Conservation (phyloP, 2,113 vertebrate species). For the Paratilapia polleni region DNA sequence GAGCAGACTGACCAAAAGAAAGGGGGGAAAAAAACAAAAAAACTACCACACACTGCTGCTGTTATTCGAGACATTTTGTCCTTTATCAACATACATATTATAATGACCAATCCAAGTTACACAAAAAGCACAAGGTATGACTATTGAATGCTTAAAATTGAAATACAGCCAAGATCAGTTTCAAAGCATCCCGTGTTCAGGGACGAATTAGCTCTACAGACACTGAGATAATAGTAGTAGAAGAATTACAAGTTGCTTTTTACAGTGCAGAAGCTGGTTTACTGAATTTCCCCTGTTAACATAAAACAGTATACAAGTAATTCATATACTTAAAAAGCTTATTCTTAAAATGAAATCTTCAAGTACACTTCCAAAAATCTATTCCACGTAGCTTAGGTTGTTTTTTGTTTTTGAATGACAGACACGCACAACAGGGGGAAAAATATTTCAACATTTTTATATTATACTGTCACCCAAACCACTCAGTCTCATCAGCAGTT, state of each 20-base stretch:
- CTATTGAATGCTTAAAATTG: constrained; percentile 23
- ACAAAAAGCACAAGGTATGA: constrained; percentile 46
- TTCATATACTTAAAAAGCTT: constrained; percentile 32
- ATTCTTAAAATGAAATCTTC: constrained; percentile 28
- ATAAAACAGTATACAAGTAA: constrained; percentile 35
- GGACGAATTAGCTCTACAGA: constrained; percentile 48
- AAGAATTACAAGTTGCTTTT: constrained; percentile 60
- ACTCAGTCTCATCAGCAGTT: not conserved
- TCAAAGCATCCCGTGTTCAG: constrained; percentile 31
- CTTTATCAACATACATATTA: constrained; percentile 27
- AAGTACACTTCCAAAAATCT: constrained; percentile 49
- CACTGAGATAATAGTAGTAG: constrained; percentile 46
- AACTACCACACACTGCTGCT: constrained; percentile 34
- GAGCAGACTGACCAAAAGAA: not conserved
- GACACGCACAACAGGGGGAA: not conserved
- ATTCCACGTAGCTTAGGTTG: constrained; percentile 28
- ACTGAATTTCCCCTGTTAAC: constrained; percentile 13
- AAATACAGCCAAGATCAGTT: constrained; percentile 47
- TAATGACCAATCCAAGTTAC: constrained; percentile 42
- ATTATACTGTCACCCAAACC: not conserved
- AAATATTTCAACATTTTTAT: constrained; percentile 4
- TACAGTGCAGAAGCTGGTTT: constrained; percentile 65
- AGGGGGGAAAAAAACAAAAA: not conserved
- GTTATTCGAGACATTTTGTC: constrained; percentile 10
- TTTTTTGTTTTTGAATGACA: not conserved